phyloP scores from a whole-genome alignment of 1,140 invertebrate species.

The Diachasma alloeum region DNA sequence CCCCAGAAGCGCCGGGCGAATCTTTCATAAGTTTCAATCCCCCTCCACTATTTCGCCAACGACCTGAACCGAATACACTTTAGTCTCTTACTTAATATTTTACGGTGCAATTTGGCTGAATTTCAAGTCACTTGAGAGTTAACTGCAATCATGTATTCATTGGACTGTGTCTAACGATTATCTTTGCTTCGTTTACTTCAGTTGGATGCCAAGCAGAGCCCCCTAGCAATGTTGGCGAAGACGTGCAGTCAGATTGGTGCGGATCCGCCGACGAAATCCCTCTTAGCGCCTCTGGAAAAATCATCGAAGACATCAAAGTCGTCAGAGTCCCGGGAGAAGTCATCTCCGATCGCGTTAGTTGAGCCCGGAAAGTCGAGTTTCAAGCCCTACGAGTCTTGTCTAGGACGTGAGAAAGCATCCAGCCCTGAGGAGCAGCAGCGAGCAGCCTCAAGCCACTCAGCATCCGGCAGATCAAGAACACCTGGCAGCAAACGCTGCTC shows the following conservation, averaged over 20 bases:
- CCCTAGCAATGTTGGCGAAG: slow-evolving; percentile 89
- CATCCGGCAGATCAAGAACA: slow-evolving; percentile 52
- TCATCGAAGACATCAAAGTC: slow-evolving; percentile 67
- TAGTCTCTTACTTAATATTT: not conserved
- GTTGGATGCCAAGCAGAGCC: slow-evolving; percentile 96
- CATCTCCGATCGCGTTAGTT: slow-evolving; percentile 58
- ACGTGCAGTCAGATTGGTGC: slow-evolving; percentile 96
- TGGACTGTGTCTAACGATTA: slow-evolving; percentile 14
- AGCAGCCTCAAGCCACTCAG: slow-evolving; percentile 50
- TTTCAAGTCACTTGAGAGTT: not conserved
- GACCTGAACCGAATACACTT: not conserved
- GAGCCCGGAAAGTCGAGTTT: slow-evolving; percentile 66
- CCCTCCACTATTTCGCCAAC: not conserved
- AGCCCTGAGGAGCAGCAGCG: slow-evolving; percentile 50
- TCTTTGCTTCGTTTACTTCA: slow-evolving; percentile 69
- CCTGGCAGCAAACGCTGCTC: slow-evolving; percentile 64
- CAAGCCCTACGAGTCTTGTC: slow-evolving; percentile 76
- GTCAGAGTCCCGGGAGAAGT: slow-evolving; percentile 66
- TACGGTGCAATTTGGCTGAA: slow-evolving; percentile 1
- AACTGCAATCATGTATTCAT: not conserved
- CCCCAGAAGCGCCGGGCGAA: not conserved
- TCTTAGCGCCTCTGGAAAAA: slow-evolving; percentile 70
- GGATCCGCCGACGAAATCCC: slow-evolving; percentile 75
- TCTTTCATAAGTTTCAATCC: not conserved
- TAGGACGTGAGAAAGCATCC: slow-evolving; percentile 55